These are phyloP conservation scores for Sparidentex hasta DNA, from an alignment of 2,797 vertebrate species.

Conservation along the genomic window DNA sequence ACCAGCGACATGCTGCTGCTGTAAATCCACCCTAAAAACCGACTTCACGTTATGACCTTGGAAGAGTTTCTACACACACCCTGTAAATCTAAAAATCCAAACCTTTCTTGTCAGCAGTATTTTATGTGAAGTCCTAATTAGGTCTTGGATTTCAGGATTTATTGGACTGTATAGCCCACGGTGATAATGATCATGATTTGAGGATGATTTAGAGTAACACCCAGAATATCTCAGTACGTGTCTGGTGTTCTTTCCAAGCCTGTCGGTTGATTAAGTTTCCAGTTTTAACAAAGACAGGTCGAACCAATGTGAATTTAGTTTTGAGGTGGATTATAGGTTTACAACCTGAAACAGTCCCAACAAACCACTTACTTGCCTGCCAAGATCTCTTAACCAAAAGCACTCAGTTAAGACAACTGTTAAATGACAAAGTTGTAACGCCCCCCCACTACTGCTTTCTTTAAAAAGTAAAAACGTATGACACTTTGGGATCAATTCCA, in stretches of 20 bases:
- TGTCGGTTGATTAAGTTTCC: neutral
- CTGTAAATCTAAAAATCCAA: conserved; percentile 6
- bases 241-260: neutral
- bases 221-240: neutral
- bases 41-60: conserved; percentile 12
- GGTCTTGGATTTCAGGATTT: neutral
- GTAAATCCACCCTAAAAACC: conserved; percentile 41
- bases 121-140: neutral
- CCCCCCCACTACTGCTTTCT: conserved; percentile 3
- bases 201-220: neutral
- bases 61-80: neutral
- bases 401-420: conserved; percentile 17
- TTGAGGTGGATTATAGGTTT: conserved; percentile 29
- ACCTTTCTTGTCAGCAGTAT: neutral
- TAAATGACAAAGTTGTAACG: conserved; percentile 9
- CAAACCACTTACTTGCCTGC: conserved; percentile 29
- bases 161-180: neutral
- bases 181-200: conserved; percentile 2
- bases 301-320: conserved; percentile 4
- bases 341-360: conserved; percentile 15
- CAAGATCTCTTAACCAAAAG: conserved; percentile 28
- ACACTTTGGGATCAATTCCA: neutral
- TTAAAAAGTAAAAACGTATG: neutral
- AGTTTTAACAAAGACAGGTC: neutral
- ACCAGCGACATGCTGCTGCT: conserved; percentile 22